Conservation (phyloP, 2,888 invertebrate genomes). For the Strigamia transsilvanica region DNA sequence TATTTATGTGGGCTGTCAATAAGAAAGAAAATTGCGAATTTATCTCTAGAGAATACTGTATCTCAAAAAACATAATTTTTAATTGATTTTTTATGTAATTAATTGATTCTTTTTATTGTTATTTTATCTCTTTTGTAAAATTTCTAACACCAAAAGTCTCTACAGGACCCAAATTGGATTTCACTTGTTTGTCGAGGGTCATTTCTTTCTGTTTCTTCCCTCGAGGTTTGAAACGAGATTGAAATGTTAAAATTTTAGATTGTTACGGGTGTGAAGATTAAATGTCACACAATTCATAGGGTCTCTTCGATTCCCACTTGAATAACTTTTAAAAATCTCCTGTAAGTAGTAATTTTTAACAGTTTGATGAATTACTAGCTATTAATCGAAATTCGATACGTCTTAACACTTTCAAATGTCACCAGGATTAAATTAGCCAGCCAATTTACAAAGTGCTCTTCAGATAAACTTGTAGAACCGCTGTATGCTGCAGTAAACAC, state of each 20-base stretch:
- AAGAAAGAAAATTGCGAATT: neutral
- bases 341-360: neutral
- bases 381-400: no score
- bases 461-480: no score
- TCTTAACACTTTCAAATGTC: no score
- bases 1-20: neutral
- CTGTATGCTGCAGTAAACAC: no score
- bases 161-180: neutral
- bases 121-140: neutral
- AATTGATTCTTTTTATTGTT: neutral
- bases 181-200: neutral
- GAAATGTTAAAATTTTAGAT: conserved; percentile 20
- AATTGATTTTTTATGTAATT: neutral
- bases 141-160: neutral
- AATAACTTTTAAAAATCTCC: neutral
- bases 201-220: conserved; percentile 7
- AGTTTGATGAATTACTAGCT: neutral
- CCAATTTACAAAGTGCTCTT: no score
- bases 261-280: neutral
- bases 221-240: conserved; percentile 9
- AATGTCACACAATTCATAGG: neutral
- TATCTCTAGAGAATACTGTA: neutral
- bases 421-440: no score
- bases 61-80: neutral
- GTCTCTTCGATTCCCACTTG: neutral